Evolutionary conservation across 2,888 invertebrate genomes (phyloP), one percentile per base, ranked within the genome.

Genomic region (Catocala fraxini): DNA sequence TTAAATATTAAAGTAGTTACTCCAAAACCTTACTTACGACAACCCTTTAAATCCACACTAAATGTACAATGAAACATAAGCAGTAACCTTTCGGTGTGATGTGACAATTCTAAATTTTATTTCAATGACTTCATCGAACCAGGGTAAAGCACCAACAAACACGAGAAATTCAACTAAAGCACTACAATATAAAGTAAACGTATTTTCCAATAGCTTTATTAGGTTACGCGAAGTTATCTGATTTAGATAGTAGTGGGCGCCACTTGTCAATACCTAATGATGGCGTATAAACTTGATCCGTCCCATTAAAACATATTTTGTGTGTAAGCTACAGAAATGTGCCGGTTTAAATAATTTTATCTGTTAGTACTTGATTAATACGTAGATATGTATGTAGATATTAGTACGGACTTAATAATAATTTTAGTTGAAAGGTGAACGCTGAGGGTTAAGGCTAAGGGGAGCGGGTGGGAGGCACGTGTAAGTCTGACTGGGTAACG

Each of bases 271-370:
- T 46, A 12, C 59, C 52, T 70, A 70, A 76, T 68, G 60, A 68
- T 65, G 62, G 52, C 65, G 68, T 73, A 65, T 59, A 72, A 61
- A 48, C 64, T 72, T 72, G 72, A 76, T 70, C 57, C 48, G 62
- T 33, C 1, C 53, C 63, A 67, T 72, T 71, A 71, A 69, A 63
- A 59, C 58, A n/a, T 61, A 60, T 49, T 53, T 57, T 61, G 54
- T 56, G 35, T 51, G 42, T 49, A 58, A 46, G 39, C 46, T 54
- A 54, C 9, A 55, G 35, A 46, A 34, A 43, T 43, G 25, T 10
- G 4, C 6, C 7, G 11, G n/a, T 48, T 11, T 6, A 9, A 45
- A 54, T 46, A 34, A 25, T 35, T 45, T 45, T 11, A 39, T 47
- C 43, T 39, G 47, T 54, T 54, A 35, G 39, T 47, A n/a, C 42